Conservation (phyloP, 1,140 invertebrate genomes). For the Bombus superbus region DNA sequence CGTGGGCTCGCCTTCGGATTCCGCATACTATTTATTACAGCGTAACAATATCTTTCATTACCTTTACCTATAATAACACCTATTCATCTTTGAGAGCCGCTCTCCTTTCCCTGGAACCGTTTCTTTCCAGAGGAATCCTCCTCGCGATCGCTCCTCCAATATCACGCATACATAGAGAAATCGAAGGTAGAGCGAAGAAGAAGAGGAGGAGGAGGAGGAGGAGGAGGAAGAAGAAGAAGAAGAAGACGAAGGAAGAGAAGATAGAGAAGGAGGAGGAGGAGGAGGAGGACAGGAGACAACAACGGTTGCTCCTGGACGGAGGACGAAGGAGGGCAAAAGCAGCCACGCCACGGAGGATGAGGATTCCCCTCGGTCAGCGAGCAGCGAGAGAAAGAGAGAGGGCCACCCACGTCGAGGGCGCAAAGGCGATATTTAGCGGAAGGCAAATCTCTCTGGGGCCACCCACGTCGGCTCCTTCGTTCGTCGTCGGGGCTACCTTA, state of each 20-base stretch:
- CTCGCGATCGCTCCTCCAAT: neutral
- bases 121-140: neutral
- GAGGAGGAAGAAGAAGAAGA: conserved; percentile 56
- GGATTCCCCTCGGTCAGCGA: conserved; percentile 68
- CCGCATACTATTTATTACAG: conserved; percentile 47
- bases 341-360: conserved; percentile 58
- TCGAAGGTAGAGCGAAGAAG: neutral
- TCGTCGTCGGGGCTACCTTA: conserved; percentile 75
- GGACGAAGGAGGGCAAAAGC: conserved; percentile 44
- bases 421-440: conserved; percentile 82
- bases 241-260: too few relatives aligned
- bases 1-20: neutral
- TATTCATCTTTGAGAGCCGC: conserved; percentile 18
- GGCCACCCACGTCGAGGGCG: conserved; percentile 81
- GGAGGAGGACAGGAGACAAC: conserved; percentile 71
- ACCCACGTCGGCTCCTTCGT: conserved; percentile 74
- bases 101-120: conserved; percentile 17
- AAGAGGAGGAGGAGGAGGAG: conserved; percentile 41
- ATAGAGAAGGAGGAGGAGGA: neutral
- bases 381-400: conserved; percentile 42
- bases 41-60: conserved; percentile 55
- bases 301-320: conserved; percentile 47
- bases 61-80: conserved; percentile 50
- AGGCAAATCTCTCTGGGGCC: conserved; percentile 81
- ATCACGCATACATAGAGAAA: conserved; percentile 24